Evolutionary conservation across 2,113 vertebrate species (phyloP).

Genomic region (Poeciliopsis retropinna): DNA sequence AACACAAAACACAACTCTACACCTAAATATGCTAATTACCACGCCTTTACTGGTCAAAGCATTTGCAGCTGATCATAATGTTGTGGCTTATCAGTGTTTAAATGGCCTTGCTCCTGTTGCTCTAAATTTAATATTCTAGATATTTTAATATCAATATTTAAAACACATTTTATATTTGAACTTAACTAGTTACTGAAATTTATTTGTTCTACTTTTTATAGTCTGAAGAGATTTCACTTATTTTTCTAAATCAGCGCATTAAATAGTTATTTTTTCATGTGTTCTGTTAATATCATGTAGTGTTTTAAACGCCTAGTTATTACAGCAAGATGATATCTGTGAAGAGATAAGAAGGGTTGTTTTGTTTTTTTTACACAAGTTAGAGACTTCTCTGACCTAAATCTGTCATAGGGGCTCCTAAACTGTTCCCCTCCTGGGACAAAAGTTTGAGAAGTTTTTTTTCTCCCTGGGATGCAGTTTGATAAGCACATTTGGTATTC

Average conservation of each 20-base stretch:
- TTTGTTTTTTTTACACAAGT: not conserved
- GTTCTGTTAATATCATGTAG: not conserved
- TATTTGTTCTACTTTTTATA: not conserved
- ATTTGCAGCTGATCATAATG: not conserved
- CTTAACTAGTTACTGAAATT: not conserved
- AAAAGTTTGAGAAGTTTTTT: constrained; percentile 50
- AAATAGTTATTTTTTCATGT: not conserved
- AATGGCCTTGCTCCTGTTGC: not conserved
- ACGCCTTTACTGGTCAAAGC: too few relatives aligned
- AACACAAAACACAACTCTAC: too few relatives aligned
- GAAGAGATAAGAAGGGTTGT: constrained; percentile 28
- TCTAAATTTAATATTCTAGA: not conserved
- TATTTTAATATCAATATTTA: not conserved
- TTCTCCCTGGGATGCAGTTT: constrained; percentile 48
- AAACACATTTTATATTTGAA: not conserved
- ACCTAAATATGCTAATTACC: too few relatives aligned
- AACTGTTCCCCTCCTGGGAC: constrained; percentile 47
- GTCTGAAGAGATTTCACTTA: not conserved
- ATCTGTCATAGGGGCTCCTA: constrained; percentile 56
- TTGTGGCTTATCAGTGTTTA: not conserved
- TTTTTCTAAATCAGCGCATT: not conserved
- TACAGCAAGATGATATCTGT: constrained; percentile 14
- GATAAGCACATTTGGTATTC: constrained; percentile 55
- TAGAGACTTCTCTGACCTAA: constrained; percentile 47
- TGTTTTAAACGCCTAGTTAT: constrained; percentile 3